Evolutionary conservation across 1,140 invertebrate species (phyloP).

Genomic region (Heliconius congener): DNA sequence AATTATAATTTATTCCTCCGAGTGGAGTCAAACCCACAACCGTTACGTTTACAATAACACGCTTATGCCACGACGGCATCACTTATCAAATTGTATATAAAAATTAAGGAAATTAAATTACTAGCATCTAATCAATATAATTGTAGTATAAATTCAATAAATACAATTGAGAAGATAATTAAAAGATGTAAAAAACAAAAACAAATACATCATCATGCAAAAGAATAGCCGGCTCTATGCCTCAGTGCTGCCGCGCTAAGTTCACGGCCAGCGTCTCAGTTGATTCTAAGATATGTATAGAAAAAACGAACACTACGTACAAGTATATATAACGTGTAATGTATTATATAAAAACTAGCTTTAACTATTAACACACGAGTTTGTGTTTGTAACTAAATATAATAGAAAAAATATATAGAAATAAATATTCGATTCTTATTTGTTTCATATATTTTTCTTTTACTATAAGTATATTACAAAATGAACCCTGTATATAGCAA

Average conservation of each 20-base stretch:
- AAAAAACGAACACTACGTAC: background rate
- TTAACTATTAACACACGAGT: background rate
- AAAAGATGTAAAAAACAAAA: constrained; percentile 3
- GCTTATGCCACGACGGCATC: no score
- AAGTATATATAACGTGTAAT: background rate
- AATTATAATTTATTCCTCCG: no score
- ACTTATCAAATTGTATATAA: no score
- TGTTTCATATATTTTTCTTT: no score
- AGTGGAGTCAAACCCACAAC: no score
- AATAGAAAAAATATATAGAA: no score
- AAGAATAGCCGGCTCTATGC: constrained; percentile 24
- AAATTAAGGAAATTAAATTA: no score
- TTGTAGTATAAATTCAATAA: background rate
- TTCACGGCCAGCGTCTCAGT: constrained; percentile 21
- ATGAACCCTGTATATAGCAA: no score
- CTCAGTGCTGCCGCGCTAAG: constrained; percentile 15
- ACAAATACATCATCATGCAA: constrained; percentile 16
- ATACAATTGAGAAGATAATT: constrained; percentile 7
- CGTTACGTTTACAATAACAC: no score
- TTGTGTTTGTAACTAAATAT: background rate
- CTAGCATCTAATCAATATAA: background rate
- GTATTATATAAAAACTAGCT: background rate
- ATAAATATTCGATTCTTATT: no score
- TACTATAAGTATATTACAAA: no score
- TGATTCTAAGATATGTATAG: background rate